A percentile compares a stretch with the other conserved stretches of the same genome.
Evolutionary conservation across 2,113 vertebrate genomes (phyloP).

Genomic region (Blennius ocellaris): DNA sequence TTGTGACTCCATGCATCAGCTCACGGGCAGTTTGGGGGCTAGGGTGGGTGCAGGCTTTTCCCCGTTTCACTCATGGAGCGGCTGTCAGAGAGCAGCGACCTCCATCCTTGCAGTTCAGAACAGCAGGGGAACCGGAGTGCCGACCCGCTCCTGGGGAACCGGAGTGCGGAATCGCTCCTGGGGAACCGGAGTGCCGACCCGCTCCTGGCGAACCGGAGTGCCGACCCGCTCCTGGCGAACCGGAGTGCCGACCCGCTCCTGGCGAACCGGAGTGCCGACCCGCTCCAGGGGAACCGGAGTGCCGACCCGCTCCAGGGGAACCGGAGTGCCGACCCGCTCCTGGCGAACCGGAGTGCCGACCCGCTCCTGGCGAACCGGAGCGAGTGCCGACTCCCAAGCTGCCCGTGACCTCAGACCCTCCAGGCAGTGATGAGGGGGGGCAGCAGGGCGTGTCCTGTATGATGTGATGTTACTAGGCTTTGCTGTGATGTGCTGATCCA

Average conservation of each 20-base stretch:
- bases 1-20: conserved; percentile 26
- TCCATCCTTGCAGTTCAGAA: not conserved
- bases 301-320: too few relatives aligned
- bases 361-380: conserved; percentile 1
- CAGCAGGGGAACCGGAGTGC: not conserved
- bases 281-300: conserved; percentile 2
- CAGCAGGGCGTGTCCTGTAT: conserved; percentile 50
- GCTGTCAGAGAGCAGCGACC: conserved; percentile 44
- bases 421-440: conserved; percentile 14
- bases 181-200: not conserved
- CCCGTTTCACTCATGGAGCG: conserved; percentile 16
- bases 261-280: not conserved
- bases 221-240: not conserved
- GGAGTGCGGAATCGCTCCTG: not conserved
- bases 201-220: too few relatives aligned
- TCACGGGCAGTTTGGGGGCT: conserved; percentile 59
- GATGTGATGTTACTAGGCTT: conserved; percentile 67
- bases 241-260: conserved; percentile 19
- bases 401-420: conserved; percentile 36
- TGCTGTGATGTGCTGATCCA: conserved; percentile 62
- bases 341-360: too few relatives aligned
- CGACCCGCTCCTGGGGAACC: too few relatives aligned
- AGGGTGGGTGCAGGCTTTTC: conserved; percentile 51
- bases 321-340: too few relatives aligned
- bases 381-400: conserved; percentile 54